A percentile compares a stretch with the other conserved stretches of the same genome.
Evolutionary conservation across 2,113 vertebrate species (phyloP).

Genomic region (Verasper variegatus): DNA sequence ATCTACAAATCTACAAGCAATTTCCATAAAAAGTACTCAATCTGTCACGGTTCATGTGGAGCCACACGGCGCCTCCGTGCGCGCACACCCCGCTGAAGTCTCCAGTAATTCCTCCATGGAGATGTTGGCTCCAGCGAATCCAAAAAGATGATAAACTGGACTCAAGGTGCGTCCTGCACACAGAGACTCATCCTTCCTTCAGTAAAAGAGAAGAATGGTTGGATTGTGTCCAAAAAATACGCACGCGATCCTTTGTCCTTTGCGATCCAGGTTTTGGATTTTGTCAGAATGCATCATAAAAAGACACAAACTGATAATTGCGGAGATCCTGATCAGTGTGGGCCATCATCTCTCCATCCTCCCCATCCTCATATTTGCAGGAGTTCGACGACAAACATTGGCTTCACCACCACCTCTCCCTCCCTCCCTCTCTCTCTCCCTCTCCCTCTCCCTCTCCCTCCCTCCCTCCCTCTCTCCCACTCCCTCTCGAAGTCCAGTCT

Average conservation of each 20-base stretch:
- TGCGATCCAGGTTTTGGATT: conserved; percentile 37
- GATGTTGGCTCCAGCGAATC: conserved; percentile 51
- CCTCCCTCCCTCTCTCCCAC: background rate
- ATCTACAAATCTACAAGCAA: conserved; percentile 50
- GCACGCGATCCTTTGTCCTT: conserved; percentile 43
- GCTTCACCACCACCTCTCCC: conserved; percentile 17
- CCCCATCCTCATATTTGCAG: conserved; percentile 70
- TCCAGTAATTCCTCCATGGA: conserved; percentile 67
- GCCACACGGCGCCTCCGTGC: conserved; percentile 67
- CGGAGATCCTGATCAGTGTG: conserved; percentile 45
- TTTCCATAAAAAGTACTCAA: conserved; percentile 73
- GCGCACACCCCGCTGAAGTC: conserved; percentile 48
- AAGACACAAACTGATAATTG: conserved; percentile 40
- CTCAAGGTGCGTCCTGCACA: conserved; percentile 12
- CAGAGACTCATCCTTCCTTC: conserved; percentile 7
- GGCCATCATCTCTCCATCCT: conserved; percentile 70
- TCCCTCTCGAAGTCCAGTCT: background rate
- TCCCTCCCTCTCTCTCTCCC: conserved; percentile 1
- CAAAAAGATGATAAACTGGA: conserved; percentile 42
- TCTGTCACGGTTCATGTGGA: conserved; percentile 52
- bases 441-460: background rate
- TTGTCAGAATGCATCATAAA: conserved; percentile 48
- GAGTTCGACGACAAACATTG: conserved; percentile 71
- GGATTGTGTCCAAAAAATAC: conserved; percentile 21
- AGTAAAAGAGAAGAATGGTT: conserved; percentile 38